Percentiles rank a stretch among this genome's conserved stretches.
Conservation (phyloP, 2,888 invertebrate species). For the Acanthosepion lycidas region DNA sequence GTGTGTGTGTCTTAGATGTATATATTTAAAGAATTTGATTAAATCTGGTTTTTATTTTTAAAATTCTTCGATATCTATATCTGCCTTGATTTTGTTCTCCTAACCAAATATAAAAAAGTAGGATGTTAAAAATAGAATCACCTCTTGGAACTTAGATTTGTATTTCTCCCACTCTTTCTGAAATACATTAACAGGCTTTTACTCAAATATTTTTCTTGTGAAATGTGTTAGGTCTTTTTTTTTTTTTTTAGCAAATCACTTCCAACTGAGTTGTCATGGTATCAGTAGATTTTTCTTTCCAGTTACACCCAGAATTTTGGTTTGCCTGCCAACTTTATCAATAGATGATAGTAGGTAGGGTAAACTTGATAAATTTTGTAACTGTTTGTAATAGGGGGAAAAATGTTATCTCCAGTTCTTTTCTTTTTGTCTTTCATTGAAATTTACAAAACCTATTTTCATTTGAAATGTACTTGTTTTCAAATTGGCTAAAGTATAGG, state of each 20-base stretch:
- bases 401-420: background rate
- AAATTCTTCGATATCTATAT: background rate
- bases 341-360: background rate
- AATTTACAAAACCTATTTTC: background rate
- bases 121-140: background rate
- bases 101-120: background rate
- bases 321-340: background rate
- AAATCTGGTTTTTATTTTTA: background rate
- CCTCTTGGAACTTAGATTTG: background rate
- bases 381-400: too few species aligned
- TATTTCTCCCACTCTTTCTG: background rate
- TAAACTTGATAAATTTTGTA: background rate
- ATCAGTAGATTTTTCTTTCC: background rate
- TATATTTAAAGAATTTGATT: too few species aligned
- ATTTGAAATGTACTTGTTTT: background rate
- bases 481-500: background rate
- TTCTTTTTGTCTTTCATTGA: background rate
- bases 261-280: background rate
- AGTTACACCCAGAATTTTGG: background rate
- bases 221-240: too few species aligned
- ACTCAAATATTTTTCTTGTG: background rate
- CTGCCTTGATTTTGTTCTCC: background rate
- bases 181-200: background rate
- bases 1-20: too few species aligned
- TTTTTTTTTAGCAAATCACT: background rate